These are phyloP conservation scores for Tetropium fuscum DNA, from an alignment of 2,888 invertebrate species.

Conservation along the genomic window DNA sequence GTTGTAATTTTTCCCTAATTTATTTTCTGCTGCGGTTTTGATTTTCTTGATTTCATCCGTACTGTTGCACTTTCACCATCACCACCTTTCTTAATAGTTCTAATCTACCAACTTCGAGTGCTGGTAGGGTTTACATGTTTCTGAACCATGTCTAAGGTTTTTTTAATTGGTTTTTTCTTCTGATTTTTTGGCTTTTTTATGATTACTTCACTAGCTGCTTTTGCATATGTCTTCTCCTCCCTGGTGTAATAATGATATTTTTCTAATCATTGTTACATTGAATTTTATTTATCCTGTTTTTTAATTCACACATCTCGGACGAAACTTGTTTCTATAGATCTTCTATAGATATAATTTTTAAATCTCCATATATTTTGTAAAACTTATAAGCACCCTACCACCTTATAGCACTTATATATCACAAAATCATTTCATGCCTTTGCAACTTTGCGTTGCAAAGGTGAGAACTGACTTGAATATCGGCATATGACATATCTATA, in stretches of 20 bases:
- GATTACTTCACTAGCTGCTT: conserved; percentile 5
- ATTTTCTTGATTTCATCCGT: conserved; percentile 4
- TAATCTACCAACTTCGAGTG: background rate
- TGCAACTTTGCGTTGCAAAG: background rate
- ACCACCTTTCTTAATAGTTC: background rate
- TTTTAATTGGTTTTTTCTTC: no score
- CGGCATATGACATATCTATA: background rate
- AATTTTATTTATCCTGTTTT: no score
- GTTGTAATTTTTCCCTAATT: conserved; percentile 15
- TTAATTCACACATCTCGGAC: background rate
- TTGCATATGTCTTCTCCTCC: conserved; percentile 25
- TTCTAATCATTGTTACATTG: background rate
- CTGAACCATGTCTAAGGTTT: conserved; percentile 3
- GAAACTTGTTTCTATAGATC: background rate
- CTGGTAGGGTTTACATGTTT: conserved; percentile 2
- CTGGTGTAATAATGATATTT: background rate
- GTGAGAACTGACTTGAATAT: background rate
- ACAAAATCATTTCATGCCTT: background rate
- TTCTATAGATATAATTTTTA: background rate
- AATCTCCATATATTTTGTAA: background rate
- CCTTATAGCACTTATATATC: no score
- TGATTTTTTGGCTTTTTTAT: conserved; percentile 20
- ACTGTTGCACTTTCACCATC: conserved; percentile 7
- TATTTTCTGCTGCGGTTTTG: conserved; percentile 6
- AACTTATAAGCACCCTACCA: background rate